A percentile compares a stretch with the other conserved stretches of the same genome.
Conservation (phyloP, 2,888 invertebrate species). For the Gari tellinella region DNA sequence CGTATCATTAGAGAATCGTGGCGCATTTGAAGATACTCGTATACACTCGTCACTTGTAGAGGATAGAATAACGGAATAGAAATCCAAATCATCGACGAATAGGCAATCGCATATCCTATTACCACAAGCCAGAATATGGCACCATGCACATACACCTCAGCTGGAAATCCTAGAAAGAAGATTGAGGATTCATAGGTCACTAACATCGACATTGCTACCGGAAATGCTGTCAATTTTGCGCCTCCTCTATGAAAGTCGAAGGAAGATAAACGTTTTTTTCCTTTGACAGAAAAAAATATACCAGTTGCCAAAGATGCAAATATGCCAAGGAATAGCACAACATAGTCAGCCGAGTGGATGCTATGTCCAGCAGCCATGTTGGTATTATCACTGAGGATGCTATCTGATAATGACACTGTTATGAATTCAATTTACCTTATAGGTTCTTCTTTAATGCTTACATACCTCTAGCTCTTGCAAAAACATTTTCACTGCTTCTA, state of each 20-base stretch:
- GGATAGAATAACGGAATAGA: constrained; percentile 26
- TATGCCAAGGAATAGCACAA: constrained; percentile 26
- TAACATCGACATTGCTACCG: constrained; percentile 23
- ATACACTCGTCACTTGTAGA: constrained; percentile 17
- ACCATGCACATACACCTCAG: constrained; percentile 25
- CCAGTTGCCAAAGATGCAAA: constrained; percentile 23
- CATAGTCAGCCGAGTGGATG: too few species aligned
- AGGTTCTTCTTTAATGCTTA: too few species aligned
- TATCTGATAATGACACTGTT: too few species aligned
- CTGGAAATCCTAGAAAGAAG: constrained; percentile 19
- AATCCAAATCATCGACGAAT: constrained; percentile 10
- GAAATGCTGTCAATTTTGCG: constrained; percentile 18
- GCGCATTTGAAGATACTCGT: constrained; percentile 17
- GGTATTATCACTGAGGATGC: too few species aligned
- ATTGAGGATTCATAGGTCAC: constrained; percentile 33
- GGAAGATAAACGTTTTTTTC: constrained; percentile 7
- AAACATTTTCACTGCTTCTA: too few species aligned
- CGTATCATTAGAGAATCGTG: constrained; percentile 3
- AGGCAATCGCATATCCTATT: constrained; percentile 3
- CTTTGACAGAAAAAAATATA: constrained; percentile 24
- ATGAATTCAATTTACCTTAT: too few species aligned
- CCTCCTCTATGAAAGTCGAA: constrained; percentile 12
- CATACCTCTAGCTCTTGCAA: too few species aligned
- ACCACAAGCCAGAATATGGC: constrained; percentile 13
- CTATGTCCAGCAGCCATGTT: too few species aligned